Percentiles rank a stretch among this genome's conserved stretches.
phyloP scores from a whole-genome alignment of 1,140 invertebrate genomes.

The Ruditapes philippinarum region DNA sequence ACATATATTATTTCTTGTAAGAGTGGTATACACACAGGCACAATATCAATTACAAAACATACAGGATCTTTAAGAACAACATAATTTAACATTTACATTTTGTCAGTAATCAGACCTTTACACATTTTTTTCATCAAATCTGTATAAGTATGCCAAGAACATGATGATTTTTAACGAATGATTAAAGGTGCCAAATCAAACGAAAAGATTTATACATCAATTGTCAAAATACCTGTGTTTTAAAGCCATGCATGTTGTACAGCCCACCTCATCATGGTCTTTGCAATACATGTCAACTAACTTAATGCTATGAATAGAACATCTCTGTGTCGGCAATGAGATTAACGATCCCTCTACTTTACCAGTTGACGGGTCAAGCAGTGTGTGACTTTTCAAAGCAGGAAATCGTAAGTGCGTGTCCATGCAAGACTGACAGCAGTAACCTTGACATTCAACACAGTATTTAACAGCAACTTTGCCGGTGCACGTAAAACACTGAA shows the following conservation, averaged over 20 bases:
- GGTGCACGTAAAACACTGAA: not conserved
- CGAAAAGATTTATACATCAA: too few relatives aligned
- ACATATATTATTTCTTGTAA: too few relatives aligned
- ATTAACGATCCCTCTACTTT: not conserved
- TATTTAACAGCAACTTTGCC: not conserved
- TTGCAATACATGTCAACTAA: not conserved
- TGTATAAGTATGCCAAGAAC: too few relatives aligned
- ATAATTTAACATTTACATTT: too few relatives aligned
- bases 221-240: too few relatives aligned
- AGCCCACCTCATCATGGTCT: not conserved
- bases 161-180: too few relatives aligned
- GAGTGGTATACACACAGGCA: too few relatives aligned
- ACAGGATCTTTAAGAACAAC: too few relatives aligned
- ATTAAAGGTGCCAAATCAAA: too few relatives aligned
- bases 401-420: not conserved
- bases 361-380: not conserved
- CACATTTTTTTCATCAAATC: too few relatives aligned
- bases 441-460: not conserved
- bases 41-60: too few relatives aligned
- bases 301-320: not conserved
- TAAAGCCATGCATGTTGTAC: not conserved
- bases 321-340: not conserved
- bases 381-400: not conserved
- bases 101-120: too few relatives aligned
- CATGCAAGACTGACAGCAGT: not conserved